These are phyloP conservation scores for Diuraphis noxia DNA, from an alignment of 1,140 invertebrate genomes.

Conservation along the genomic window DNA sequence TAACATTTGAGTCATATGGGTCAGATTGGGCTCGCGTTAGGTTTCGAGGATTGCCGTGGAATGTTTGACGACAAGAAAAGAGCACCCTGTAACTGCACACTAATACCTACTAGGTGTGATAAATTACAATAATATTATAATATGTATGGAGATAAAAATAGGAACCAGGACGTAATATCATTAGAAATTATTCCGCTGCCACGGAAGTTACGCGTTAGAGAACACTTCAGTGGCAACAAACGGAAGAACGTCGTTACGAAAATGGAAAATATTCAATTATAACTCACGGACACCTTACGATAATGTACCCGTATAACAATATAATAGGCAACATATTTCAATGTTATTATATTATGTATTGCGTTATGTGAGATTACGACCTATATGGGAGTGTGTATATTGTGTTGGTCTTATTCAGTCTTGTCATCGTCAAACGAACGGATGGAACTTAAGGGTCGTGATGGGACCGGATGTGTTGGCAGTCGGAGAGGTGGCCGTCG, in stretches of 20 bases:
- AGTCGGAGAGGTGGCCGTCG: neutral
- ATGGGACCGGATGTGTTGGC: neutral
- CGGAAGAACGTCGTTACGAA: neutral
- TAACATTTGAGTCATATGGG: no score
- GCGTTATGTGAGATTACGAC: neutral
- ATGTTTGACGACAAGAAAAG: neutral
- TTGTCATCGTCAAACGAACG: constrained; percentile 39
- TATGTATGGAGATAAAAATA: neutral
- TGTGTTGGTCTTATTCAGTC: constrained; percentile 4
- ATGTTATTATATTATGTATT: neutral
- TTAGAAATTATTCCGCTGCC: neutral
- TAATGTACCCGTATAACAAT: no score
- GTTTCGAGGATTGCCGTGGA: no score
- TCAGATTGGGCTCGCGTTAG: no score
- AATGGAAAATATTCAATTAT: neutral
- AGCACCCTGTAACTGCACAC: neutral
- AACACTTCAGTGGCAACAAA: neutral
- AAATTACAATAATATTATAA: neutral
- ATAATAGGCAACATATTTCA: no score
- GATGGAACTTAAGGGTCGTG: constrained; percentile 13
- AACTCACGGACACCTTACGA: neutral
- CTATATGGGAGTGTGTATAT: neutral
- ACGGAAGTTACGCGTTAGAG: neutral
- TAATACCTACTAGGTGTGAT: neutral
- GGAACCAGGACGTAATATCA: neutral